Conservation (phyloP, 2,888 invertebrate genomes). For the Horisme vitalbata region DNA sequence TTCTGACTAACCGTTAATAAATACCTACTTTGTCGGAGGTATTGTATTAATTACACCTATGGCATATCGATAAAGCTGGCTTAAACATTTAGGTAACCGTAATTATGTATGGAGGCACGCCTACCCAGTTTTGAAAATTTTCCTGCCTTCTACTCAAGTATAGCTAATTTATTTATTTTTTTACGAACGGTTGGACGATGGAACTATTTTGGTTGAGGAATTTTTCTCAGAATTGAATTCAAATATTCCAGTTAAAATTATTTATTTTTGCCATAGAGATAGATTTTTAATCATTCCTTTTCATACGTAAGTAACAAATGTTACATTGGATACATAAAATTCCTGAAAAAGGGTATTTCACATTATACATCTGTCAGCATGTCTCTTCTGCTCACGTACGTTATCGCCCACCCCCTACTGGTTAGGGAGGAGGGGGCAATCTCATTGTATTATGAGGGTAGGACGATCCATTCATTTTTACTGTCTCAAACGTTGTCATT, state of each 20-base stretch:
- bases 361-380: constrained; percentile 23
- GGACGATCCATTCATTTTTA: constrained; percentile 24
- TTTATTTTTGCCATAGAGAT: not conserved
- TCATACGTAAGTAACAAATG: not conserved
- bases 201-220: no score
- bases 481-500: constrained; percentile 18
- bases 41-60: no score
- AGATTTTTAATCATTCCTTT: not conserved
- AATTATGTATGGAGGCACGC: no score
- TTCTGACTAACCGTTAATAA: no score
- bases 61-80: no score
- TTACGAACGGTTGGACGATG: no score
- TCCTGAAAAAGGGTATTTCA: constrained; percentile 11
- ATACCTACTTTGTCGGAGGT: no score
- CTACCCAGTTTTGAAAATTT: no score
- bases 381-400: constrained; percentile 15
- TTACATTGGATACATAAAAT: not conserved
- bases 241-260: not conserved
- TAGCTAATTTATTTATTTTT: no score
- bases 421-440: not conserved
- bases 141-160: no score
- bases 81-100: no score
- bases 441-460: constrained; percentile 23
- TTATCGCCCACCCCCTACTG: not conserved
- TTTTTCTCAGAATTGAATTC: no score